Percentiles rank a stretch among this genome's conserved stretches.
These are phyloP conservation scores for Girardia tigrina DNA, from an alignment of 2,888 invertebrate species.

Conservation along the genomic window DNA sequence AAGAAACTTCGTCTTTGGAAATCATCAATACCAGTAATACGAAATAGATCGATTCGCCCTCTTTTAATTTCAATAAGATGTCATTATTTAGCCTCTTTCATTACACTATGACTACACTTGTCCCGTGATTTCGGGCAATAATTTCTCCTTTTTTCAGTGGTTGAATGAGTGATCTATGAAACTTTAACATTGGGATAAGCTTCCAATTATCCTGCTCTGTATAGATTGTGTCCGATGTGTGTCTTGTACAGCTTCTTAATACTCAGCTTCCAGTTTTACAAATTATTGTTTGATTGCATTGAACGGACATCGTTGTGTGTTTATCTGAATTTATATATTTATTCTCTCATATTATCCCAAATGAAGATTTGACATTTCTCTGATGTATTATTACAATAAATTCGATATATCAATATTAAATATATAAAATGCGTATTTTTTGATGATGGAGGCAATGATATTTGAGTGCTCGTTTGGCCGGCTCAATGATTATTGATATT, in stretches of 20 bases:
- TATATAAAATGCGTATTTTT: no score
- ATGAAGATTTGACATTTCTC: background rate
- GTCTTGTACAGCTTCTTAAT: slow-evolving; percentile 6
- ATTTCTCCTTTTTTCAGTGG: background rate
- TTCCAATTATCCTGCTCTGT: background rate
- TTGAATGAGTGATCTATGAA: background rate
- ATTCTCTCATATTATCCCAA: background rate
- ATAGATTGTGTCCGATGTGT: background rate
- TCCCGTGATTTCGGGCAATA: background rate
- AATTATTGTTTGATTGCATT: background rate
- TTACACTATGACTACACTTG: background rate
- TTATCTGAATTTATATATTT: no score
- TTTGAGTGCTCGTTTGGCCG: no score
- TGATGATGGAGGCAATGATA: no score
- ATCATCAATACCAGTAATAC: background rate
- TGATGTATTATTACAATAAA: background rate
- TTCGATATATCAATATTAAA: no score
- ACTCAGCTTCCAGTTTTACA: background rate
- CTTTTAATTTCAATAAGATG: no score
- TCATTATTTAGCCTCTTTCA: slow-evolving; percentile 2
- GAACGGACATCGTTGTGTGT: background rate
- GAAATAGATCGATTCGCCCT: background rate
- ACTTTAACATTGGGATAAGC: background rate
- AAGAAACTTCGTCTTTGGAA: background rate
- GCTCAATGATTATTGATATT: no score